These are phyloP conservation scores for Ranitomeya variabilis DNA, from an alignment of 2,113 vertebrate species.

Conservation along the genomic window DNA sequence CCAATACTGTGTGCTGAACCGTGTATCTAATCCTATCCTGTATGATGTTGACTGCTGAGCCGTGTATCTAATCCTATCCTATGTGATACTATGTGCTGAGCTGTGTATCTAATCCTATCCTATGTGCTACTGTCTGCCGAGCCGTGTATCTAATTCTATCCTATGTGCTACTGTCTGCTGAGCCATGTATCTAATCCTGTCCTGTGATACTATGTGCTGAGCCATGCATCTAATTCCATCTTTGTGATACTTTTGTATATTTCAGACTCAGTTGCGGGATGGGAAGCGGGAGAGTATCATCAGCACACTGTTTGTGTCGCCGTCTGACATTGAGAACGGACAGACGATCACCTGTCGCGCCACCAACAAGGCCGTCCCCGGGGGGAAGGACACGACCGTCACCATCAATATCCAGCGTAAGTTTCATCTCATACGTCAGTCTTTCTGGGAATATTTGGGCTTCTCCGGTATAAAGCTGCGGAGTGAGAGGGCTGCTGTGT, in stretches of 20 bases:
- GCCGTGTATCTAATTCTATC: not conserved
- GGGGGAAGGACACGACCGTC: conserved; percentile 92
- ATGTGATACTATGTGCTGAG: too few species aligned
- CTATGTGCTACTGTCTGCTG: not conserved
- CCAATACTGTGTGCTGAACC: too few species aligned
- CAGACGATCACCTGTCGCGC: conserved; percentile 91
- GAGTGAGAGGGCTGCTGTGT: too few species aligned
- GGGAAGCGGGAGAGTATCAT: conserved; percentile 91
- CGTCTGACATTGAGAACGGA: conserved; percentile 89
- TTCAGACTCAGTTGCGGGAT: conserved; percentile 86
- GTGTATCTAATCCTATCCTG: not conserved
- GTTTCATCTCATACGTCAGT: conserved; percentile 60
- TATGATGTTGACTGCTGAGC: not conserved
- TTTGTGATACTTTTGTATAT: not conserved
- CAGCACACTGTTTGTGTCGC: conserved; percentile 90
- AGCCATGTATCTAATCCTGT: not conserved
- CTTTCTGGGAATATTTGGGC: too few species aligned
- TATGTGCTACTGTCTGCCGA: not conserved
- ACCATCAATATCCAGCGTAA: conserved; percentile 98
- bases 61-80: not conserved
- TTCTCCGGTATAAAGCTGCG: too few species aligned
- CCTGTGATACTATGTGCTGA: not conserved
- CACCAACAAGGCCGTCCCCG: conserved; percentile 93
- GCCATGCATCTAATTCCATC: not conserved
- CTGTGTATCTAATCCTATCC: not conserved